Evolutionary conservation across 1,140 invertebrate genomes (phyloP).

Genomic region (Zeugodacus cucurbitae): DNA sequence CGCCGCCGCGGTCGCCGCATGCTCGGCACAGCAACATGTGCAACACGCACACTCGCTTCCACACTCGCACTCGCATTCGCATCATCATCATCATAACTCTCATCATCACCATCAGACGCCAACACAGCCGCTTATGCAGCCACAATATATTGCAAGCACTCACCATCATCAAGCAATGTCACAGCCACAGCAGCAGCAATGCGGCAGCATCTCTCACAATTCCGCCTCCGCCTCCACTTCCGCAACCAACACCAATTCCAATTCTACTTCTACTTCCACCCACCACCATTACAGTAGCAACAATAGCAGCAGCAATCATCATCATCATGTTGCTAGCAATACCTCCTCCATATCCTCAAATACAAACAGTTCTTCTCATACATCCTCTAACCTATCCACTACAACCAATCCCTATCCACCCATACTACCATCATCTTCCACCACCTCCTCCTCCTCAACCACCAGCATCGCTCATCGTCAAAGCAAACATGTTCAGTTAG

Average conservation of each 20-base stretch:
- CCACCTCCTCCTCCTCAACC: constrained; percentile 45
- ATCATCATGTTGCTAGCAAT: constrained; percentile 40
- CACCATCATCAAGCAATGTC: constrained; percentile 45
- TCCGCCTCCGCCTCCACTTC: constrained; percentile 40
- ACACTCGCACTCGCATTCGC: constrained; percentile 35
- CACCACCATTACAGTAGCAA: constrained; percentile 60
- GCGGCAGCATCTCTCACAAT: constrained; percentile 42
- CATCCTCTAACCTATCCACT: neutral
- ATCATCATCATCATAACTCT: constrained; percentile 43
- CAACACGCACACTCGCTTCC: neutral
- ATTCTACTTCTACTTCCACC: constrained; percentile 64
- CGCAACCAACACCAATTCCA: constrained; percentile 51
- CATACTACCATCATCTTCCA: constrained; percentile 44
- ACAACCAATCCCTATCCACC: constrained; percentile 47
- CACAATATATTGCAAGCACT: constrained; percentile 28
- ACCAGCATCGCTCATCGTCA: constrained; percentile 56
- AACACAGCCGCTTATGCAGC: constrained; percentile 39
- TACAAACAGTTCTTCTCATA: neutral
- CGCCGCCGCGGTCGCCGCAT: neutral
- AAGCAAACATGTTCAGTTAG: constrained; percentile 72
- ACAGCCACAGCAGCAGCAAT: constrained; percentile 58
- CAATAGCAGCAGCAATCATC: constrained; percentile 50
- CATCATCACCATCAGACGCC: constrained; percentile 45
- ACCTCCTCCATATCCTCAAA: constrained; percentile 36
- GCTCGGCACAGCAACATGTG: constrained; percentile 32